Conservation (phyloP, 1,140 invertebrate species). For the Maconellicoccus hirsutus region DNA sequence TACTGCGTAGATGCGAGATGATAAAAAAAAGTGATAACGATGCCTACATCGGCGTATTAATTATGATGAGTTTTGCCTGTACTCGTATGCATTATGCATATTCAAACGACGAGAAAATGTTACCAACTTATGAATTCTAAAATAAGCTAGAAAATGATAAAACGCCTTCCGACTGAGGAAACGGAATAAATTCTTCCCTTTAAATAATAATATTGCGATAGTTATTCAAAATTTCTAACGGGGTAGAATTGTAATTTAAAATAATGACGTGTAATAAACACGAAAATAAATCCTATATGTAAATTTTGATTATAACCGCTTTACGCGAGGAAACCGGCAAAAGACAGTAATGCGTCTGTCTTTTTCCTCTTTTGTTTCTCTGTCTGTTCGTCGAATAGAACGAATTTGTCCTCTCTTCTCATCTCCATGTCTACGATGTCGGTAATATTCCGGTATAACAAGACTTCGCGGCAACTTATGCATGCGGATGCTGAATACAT, state of each 20-base stretch:
- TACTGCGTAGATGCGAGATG: background rate
- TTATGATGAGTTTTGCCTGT: background rate
- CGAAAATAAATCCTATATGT: slow-evolving; percentile 22
- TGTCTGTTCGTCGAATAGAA: slow-evolving; percentile 5
- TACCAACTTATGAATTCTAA: slow-evolving; percentile 17
- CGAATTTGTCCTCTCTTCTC: slow-evolving; percentile 16
- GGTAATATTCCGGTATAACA: slow-evolving; percentile 19
- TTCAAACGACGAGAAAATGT: slow-evolving; percentile 15
- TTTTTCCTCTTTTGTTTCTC: slow-evolving; percentile 16
- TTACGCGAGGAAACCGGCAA: slow-evolving; percentile 13
- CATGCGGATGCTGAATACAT: slow-evolving; percentile 14
- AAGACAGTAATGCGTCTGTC: slow-evolving; percentile 17
- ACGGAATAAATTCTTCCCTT: background rate
- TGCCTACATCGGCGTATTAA: background rate
- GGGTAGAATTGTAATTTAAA: slow-evolving; percentile 19
- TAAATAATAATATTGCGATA: slow-evolving; percentile 18
- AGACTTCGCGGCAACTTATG: slow-evolving; percentile 6
- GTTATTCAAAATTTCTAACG: slow-evolving; percentile 18
- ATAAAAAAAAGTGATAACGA: background rate
- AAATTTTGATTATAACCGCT: slow-evolving; percentile 21
- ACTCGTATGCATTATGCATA: background rate
- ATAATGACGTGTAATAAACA: slow-evolving; percentile 22
- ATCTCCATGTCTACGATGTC: background rate
- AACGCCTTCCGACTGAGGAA: background rate
- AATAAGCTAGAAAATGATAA: slow-evolving; percentile 20